Percentiles rank a stretch among this genome's conserved stretches.
These are phyloP conservation scores for Formicarius rufipectus DNA, from an alignment of 2,113 vertebrate genomes.

Conservation along the genomic window DNA sequence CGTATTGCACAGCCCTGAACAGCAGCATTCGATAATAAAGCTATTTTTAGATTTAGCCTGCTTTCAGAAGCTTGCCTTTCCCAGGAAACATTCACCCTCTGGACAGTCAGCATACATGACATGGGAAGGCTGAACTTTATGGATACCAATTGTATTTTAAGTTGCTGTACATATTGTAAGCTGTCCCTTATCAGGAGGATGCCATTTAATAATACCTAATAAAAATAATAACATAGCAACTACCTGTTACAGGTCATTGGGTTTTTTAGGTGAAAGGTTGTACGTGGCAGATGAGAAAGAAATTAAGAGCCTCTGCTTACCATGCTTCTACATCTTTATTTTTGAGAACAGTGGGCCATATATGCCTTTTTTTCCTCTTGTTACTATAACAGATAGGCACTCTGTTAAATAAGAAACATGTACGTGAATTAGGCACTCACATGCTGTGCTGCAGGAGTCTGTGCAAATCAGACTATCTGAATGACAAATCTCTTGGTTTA, in stretches of 20 bases:
- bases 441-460: not conserved
- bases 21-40: not conserved
- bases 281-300: not conserved
- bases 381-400: not conserved
- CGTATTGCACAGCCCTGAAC: not conserved
- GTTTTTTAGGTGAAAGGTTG: conserved; percentile 20
- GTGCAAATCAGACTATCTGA: not conserved
- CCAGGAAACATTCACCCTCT: not conserved
- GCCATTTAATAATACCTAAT: conserved; percentile 11
- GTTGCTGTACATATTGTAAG: not conserved
- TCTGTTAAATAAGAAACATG: not conserved
- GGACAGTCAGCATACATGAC: not conserved
- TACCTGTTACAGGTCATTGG: not conserved
- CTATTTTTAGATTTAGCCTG: not conserved
- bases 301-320: not conserved
- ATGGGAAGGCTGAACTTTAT: not conserved
- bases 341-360: not conserved
- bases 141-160: not conserved
- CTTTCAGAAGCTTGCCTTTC: not conserved
- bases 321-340: not conserved
- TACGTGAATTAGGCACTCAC: not conserved
- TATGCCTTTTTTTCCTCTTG: not conserved
- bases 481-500: not conserved
- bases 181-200: conserved; percentile 19
- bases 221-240: conserved; percentile 1